Conservation (phyloP, 2,888 invertebrate species). For the Tinea semifulvella region DNA sequence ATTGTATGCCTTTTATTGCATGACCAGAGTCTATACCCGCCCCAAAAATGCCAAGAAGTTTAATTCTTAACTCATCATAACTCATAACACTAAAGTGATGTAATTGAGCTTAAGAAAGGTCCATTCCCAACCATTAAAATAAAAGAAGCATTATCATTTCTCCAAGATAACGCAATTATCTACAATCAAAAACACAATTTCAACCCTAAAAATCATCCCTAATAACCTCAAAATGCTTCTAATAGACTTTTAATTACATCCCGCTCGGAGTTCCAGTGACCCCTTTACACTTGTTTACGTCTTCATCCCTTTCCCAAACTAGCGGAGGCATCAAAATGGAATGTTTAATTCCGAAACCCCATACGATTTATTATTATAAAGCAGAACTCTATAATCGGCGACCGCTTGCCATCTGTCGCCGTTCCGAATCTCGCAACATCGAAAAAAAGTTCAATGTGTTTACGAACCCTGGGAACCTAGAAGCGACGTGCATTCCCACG, state of each 20-base stretch:
- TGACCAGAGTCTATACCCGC: no score
- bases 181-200: conserved; percentile 33
- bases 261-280: conserved; percentile 54
- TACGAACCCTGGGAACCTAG: conserved; percentile 72
- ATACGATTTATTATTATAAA: conserved; percentile 63
- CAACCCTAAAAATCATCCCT: conserved; percentile 46
- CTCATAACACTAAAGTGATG: conserved; percentile 3
- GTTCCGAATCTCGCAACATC: conserved; percentile 57
- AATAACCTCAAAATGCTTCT: conserved; percentile 56
- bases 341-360: conserved; percentile 62
- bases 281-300: conserved; percentile 68
- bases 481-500: conserved; percentile 73
- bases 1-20: no score
- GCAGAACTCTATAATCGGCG: conserved; percentile 48
- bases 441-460: conserved; percentile 62
- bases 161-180: conserved; percentile 30
- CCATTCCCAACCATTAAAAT: not conserved
- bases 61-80: no score
- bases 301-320: conserved; percentile 54
- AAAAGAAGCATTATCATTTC: not conserved
- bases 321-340: conserved; percentile 63
- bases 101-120: not conserved
- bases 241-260: conserved; percentile 64
- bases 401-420: conserved; percentile 66
- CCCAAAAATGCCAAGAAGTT: no score